phyloP scores from a whole-genome alignment of 2,113 vertebrate genomes.

The Pithys albifrons region DNA sequence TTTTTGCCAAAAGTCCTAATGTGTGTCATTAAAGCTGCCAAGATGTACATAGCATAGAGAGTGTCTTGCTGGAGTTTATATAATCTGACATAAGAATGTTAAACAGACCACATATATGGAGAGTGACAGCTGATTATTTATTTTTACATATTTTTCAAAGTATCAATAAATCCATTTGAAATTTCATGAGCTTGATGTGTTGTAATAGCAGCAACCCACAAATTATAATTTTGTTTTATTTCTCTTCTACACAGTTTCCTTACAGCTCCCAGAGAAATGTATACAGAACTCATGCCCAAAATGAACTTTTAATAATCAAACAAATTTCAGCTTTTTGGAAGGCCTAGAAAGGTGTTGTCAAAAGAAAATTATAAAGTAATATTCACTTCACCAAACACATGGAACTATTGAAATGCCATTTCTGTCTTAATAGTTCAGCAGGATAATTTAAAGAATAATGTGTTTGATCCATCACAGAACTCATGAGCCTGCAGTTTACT shows the following conservation, averaged over 20 bases:
- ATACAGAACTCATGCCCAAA: neutral
- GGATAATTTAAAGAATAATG: neutral
- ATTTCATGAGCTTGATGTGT: neutral
- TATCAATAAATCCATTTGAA: slow-evolving; percentile 41
- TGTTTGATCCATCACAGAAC: neutral
- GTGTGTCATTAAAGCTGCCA: slow-evolving; percentile 7
- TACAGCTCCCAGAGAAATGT: neutral
- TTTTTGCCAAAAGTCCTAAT: slow-evolving; percentile 29
- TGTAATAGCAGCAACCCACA: neutral
- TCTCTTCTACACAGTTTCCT: neutral
- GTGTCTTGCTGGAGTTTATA: slow-evolving; percentile 1
- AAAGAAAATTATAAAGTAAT: neutral
- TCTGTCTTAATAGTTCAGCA: neutral
- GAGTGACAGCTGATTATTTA: slow-evolving; percentile 45
- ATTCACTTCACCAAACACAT: neutral
- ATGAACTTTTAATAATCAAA: slow-evolving; percentile 8
- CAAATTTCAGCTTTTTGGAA: neutral
- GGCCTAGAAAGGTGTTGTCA: neutral
- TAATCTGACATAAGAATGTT: slow-evolving; percentile 40
- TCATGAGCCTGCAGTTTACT: neutral
- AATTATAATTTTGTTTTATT: slow-evolving; percentile 1
- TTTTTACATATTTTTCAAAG: slow-evolving; percentile 48
- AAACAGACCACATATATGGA: slow-evolving; percentile 38
- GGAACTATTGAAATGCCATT: neutral
- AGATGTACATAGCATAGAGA: neutral